Conservation (phyloP, 2,797 vertebrate genomes). For the Acipenser transmontanus region DNA sequence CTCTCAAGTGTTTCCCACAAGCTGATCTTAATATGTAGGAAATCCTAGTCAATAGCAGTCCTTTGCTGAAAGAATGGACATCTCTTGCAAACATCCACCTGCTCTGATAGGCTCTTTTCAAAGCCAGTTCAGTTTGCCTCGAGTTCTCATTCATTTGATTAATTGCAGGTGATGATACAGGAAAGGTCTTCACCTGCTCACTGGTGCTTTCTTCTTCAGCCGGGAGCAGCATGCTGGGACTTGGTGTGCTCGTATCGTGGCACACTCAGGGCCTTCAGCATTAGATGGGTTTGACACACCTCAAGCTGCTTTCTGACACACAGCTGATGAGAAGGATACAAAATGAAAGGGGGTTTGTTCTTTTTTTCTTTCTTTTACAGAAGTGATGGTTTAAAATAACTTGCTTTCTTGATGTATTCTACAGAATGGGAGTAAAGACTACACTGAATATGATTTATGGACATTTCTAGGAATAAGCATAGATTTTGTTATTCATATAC, state of each 20-base stretch:
- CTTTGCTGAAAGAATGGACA: slow-evolving; percentile 40
- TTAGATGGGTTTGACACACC: slow-evolving; percentile 57
- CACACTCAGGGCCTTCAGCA: slow-evolving; percentile 47
- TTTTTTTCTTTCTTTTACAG: not conserved
- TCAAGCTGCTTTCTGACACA: slow-evolving; percentile 46
- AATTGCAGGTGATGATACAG: slow-evolving; percentile 67
- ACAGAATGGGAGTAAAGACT: too few species aligned
- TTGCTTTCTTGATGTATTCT: too few species aligned
- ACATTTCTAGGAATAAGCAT: too few species aligned
- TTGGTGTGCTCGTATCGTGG: slow-evolving; percentile 55
- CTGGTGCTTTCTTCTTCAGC: slow-evolving; percentile 56
- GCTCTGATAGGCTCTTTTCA: slow-evolving; percentile 43
- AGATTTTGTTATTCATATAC: too few species aligned
- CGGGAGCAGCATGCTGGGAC: slow-evolving; percentile 61
- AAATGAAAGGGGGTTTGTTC: slow-evolving; percentile 14
- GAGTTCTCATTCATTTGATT: slow-evolving; percentile 55
- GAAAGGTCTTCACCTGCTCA: slow-evolving; percentile 57
- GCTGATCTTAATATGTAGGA: slow-evolving; percentile 33
- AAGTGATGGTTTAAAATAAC: slow-evolving; percentile 11
- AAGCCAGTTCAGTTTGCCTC: slow-evolving; percentile 49
- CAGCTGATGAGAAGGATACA: not conserved
- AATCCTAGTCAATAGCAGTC: slow-evolving; percentile 29
- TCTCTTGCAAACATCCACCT: slow-evolving; percentile 51
- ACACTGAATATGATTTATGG: too few species aligned
- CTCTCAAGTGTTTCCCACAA: slow-evolving; percentile 25